phyloP scores from a whole-genome alignment of 2,888 invertebrate genomes.

The Dolichomitus sp. region DNA sequence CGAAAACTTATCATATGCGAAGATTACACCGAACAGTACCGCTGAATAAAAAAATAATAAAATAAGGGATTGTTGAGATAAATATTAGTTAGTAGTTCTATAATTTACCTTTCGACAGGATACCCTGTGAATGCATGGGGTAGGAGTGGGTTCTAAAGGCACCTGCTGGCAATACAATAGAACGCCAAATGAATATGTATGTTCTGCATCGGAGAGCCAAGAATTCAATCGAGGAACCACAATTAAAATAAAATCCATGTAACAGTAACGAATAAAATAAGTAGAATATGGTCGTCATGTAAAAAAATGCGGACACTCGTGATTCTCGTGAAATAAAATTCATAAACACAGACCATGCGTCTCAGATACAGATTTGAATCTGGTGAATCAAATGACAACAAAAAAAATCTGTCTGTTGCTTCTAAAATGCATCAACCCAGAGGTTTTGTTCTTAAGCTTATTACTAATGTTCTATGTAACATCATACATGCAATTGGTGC shows the following conservation, averaged over 20 bases:
- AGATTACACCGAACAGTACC: conserved; percentile 35
- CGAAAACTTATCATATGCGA: conserved; percentile 25
- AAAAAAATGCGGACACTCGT: conserved; percentile 10
- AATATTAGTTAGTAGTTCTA: conserved; percentile 77
- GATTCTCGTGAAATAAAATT: conserved; percentile 29
- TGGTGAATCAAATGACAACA: conserved; percentile 51
- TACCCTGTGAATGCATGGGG: conserved; percentile 87
- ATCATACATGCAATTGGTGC: conserved; percentile 70
- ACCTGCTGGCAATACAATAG: conserved; percentile 85
- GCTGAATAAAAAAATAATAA: conserved; percentile 32
- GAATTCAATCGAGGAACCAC: conserved; percentile 55
- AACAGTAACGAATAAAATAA: conserved; percentile 12
- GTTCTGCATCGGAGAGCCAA: conserved; percentile 59
- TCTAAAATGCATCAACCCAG: conserved; percentile 67
- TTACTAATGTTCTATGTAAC: conserved; percentile 47
- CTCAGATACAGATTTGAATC: conserved; percentile 55
- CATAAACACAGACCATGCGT: conserved; percentile 55
- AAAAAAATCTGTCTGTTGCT: conserved; percentile 47
- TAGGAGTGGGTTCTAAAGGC: conserved; percentile 84
- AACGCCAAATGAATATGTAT: conserved; percentile 76
- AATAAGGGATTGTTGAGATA: conserved; percentile 59
- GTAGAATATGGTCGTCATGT: conserved; percentile 29
- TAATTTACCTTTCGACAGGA: conserved; percentile 89
- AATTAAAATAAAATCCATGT: conserved; percentile 41
- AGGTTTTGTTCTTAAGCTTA: conserved; percentile 52